Evolutionary conservation across 1,140 invertebrate genomes (phyloP).

Genomic region (Pemphigus obesinymphae): DNA sequence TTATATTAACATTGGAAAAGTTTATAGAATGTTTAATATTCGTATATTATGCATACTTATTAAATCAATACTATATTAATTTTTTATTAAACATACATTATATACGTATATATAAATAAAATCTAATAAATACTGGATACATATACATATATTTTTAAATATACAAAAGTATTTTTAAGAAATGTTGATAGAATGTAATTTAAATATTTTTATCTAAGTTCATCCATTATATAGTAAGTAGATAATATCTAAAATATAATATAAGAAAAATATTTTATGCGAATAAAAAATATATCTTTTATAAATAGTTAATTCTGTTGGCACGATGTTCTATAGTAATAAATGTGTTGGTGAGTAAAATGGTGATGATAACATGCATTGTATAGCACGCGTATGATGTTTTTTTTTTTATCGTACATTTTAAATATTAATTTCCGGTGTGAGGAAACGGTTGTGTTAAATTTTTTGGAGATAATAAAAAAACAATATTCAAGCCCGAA

Average conservation of each 20-base stretch:
- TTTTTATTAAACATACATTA: too few species aligned
- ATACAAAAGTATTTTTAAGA: neutral
- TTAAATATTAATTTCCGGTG: constrained; percentile 15
- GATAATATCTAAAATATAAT: neutral
- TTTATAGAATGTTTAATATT: too few species aligned
- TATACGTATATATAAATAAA: too few species aligned
- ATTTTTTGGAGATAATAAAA: neutral
- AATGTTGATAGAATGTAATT: neutral
- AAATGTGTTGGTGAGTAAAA: neutral
- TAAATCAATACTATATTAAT: too few species aligned
- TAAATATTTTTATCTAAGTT: too few species aligned
- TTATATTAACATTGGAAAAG: too few species aligned
- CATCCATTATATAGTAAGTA: neutral
- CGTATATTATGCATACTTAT: too few species aligned
- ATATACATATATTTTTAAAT: too few species aligned
- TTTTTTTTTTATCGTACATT: neutral
- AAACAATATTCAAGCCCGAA: neutral
- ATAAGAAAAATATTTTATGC: neutral
- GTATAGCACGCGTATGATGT: neutral
- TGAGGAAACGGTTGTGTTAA: neutral
- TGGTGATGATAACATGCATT: neutral
- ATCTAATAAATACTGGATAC: too few species aligned
- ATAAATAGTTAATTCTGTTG: neutral
- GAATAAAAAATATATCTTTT: neutral
- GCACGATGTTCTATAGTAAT: neutral